These are phyloP conservation scores for Sinelater perroti DNA, from an alignment of 2,888 invertebrate species.

Conservation along the genomic window DNA sequence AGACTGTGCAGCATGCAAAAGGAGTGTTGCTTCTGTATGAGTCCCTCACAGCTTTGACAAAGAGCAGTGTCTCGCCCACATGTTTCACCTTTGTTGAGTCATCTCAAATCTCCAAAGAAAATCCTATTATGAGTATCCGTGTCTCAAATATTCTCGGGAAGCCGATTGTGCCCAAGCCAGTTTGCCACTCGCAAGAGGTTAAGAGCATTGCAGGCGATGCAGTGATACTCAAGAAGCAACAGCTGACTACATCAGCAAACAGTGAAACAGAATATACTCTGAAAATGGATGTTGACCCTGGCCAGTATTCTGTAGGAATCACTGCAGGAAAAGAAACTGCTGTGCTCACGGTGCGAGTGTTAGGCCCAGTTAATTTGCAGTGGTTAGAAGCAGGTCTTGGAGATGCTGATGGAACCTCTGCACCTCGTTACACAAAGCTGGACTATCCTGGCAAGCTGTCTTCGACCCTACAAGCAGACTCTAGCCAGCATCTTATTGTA, in stretches of 20 bases:
- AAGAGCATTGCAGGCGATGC: slow-evolving; percentile 77
- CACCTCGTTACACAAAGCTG: slow-evolving; percentile 79
- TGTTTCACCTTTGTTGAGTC: slow-evolving; percentile 82
- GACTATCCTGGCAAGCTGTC: slow-evolving; percentile 76
- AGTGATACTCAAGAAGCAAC: slow-evolving; percentile 76
- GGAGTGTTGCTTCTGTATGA: slow-evolving; percentile 85
- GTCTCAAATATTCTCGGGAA: slow-evolving; percentile 81
- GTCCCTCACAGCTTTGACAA: slow-evolving; percentile 69
- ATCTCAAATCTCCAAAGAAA: slow-evolving; percentile 78
- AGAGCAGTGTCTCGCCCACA: slow-evolving; percentile 75
- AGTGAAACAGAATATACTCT: slow-evolving; percentile 77
- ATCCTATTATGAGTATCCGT: slow-evolving; percentile 76
- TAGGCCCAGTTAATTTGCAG: slow-evolving; percentile 79
- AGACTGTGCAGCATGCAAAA: slow-evolving; percentile 86
- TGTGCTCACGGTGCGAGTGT: slow-evolving; percentile 68
- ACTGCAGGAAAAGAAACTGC: slow-evolving; percentile 71
- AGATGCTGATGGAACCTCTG: slow-evolving; percentile 89
- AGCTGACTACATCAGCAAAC: slow-evolving; percentile 62
- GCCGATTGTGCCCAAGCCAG: slow-evolving; percentile 73
- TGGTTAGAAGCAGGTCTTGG: slow-evolving; percentile 86
- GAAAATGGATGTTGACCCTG: slow-evolving; percentile 84
- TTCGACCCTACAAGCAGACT: slow-evolving; percentile 81
- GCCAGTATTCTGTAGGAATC: slow-evolving; percentile 84
- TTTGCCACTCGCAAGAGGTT: slow-evolving; percentile 76
- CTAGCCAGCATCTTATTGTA: slow-evolving; percentile 82